Conservation (phyloP, 2,113 vertebrate species). For the Potamarius usumacintae region DNA sequence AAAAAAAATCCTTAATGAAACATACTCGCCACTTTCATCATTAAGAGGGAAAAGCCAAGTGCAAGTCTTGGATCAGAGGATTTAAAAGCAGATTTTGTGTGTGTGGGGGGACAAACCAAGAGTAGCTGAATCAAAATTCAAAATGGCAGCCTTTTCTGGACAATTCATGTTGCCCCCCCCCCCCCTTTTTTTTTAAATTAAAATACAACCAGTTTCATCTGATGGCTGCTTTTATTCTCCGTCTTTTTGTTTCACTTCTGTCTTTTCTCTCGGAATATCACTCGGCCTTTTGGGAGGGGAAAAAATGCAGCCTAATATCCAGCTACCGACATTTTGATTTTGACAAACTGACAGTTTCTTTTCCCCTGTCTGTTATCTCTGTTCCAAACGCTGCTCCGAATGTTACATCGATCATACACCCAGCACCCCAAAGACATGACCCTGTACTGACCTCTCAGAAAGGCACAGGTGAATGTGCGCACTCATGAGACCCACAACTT, state of each 20-base stretch:
- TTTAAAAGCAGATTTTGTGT: background rate
- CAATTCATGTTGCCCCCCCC: background rate
- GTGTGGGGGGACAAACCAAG: background rate
- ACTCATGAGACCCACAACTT: constrained; percentile 54
- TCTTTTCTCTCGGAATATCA: background rate
- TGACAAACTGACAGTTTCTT: constrained; percentile 36
- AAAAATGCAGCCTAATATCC: background rate
- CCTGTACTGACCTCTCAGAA: constrained; percentile 57
- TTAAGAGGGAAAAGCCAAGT: background rate
- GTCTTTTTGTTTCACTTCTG: background rate
- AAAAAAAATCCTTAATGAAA: constrained; percentile 35
- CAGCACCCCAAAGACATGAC: constrained; percentile 37
- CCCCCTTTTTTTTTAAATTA: background rate
- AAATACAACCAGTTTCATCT: background rate
- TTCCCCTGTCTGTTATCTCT: constrained; percentile 13
- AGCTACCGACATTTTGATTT: background rate
- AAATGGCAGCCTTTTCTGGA: background rate
- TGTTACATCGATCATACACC: background rate
- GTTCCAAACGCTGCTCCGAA: constrained; percentile 42
- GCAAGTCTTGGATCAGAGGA: background rate
- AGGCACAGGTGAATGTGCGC: constrained; percentile 41
- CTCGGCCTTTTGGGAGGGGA: background rate
- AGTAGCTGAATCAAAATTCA: background rate
- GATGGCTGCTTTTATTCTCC: background rate
- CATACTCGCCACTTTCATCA: background rate